These are phyloP conservation scores for Pteropus rufus DNA, from an alignment of 2,797 vertebrate genomes.

Conservation along the genomic window DNA sequence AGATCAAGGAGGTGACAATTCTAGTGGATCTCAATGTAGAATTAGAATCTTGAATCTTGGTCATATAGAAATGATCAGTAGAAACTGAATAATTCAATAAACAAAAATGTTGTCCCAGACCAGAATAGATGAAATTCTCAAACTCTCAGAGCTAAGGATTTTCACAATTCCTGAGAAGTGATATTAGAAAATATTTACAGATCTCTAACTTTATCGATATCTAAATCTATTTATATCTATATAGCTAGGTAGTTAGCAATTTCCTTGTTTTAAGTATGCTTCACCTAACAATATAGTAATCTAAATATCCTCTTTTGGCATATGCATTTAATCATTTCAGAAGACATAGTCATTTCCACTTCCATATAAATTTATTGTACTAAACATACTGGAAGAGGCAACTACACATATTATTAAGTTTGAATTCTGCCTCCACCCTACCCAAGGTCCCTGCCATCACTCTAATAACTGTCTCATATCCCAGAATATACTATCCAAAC, in stretches of 20 bases:
- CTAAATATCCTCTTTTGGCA: background rate
- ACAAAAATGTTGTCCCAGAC: background rate
- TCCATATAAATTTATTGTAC: background rate
- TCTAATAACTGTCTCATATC: background rate
- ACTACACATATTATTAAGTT: background rate
- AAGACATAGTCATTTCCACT: background rate
- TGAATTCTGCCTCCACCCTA: background rate
- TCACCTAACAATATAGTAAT: background rate
- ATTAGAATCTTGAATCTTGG: background rate
- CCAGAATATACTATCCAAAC: background rate
- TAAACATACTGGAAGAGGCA: background rate
- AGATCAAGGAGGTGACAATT: background rate
- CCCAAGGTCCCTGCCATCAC: background rate
- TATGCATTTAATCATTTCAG: background rate
- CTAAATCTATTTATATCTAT: background rate
- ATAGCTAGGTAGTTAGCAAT: background rate
- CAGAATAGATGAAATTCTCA: background rate
- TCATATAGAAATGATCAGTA: background rate
- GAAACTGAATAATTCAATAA: background rate
- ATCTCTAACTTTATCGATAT: background rate
- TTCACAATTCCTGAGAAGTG: background rate
- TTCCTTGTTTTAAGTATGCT: background rate
- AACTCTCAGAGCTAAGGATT: background rate
- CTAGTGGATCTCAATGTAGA: background rate
- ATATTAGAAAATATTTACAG: background rate